These are phyloP conservation scores for Ctenosaura bakeri DNA, from an alignment of 2,797 vertebrate genomes.

Conservation along the genomic window DNA sequence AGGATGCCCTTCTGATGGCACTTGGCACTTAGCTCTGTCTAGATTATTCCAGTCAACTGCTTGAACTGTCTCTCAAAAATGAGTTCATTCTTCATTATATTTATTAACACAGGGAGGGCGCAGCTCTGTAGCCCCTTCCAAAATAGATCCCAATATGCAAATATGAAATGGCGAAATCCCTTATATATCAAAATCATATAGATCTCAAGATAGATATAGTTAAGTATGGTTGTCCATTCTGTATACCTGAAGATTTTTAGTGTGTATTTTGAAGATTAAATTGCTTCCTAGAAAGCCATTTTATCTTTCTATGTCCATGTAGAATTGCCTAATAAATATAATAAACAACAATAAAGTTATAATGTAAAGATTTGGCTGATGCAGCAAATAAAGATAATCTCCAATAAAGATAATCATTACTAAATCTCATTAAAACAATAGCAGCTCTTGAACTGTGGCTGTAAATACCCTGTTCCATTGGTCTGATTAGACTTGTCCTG, in stretches of 20 bases:
- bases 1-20: constrained; percentile 62
- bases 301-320: not conserved
- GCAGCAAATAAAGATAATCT: not conserved
- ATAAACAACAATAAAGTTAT: constrained; percentile 8
- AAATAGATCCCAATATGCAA: not conserved
- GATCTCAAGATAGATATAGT: not conserved
- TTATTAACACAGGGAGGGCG: not conserved
- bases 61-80: constrained; percentile 40
- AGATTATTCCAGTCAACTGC: constrained; percentile 49
- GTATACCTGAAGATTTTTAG: not conserved
- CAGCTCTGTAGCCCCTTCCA: not conserved
- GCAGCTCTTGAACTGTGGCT: not conserved
- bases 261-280: not conserved
- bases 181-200: not conserved
- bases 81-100: constrained; percentile 30
- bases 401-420: not conserved
- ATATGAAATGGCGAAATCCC: not conserved
- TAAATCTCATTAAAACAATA: not conserved
- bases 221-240: not conserved
- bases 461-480: not conserved
- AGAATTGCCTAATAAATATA: constrained; percentile 9
- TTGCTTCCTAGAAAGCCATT: not conserved
- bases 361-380: not conserved
- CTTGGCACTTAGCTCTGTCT: constrained; percentile 52
- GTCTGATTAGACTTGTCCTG: not conserved